phyloP scores from a whole-genome alignment of 2,797 vertebrate species.

The Hafferia zeledoni region DNA sequence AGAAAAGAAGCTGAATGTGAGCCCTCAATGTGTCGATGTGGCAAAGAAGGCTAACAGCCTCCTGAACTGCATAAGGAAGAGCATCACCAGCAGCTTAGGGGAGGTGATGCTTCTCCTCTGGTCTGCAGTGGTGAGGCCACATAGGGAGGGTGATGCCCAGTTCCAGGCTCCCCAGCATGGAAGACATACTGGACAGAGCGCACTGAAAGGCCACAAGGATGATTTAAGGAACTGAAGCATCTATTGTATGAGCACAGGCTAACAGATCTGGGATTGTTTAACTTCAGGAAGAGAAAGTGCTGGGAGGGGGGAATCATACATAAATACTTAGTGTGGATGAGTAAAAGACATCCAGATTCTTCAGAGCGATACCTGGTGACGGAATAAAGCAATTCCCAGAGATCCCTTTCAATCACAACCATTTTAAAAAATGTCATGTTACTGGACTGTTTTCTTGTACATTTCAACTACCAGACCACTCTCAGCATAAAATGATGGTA shows the following conservation, averaged over 20 bases:
- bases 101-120: background rate
- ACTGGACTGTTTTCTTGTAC: background rate
- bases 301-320: background rate
- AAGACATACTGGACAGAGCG: background rate
- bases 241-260: background rate
- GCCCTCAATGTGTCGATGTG: background rate
- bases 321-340: background rate
- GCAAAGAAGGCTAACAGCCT: background rate
- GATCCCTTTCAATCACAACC: background rate
- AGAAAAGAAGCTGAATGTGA: background rate
- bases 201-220: background rate
- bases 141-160: background rate
- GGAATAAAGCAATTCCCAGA: background rate
- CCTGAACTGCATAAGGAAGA: background rate
- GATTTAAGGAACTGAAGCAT: background rate
- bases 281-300: background rate
- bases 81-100: background rate
- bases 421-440: background rate
- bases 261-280: background rate
- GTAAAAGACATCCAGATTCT: background rate
- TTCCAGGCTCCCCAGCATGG: background rate
- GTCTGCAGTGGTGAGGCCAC: background rate
- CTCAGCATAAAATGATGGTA: background rate
- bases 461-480: background rate
- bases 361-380: background rate